phyloP scores from a whole-genome alignment of 2,888 invertebrate genomes.

The Synergus japonicus region DNA sequence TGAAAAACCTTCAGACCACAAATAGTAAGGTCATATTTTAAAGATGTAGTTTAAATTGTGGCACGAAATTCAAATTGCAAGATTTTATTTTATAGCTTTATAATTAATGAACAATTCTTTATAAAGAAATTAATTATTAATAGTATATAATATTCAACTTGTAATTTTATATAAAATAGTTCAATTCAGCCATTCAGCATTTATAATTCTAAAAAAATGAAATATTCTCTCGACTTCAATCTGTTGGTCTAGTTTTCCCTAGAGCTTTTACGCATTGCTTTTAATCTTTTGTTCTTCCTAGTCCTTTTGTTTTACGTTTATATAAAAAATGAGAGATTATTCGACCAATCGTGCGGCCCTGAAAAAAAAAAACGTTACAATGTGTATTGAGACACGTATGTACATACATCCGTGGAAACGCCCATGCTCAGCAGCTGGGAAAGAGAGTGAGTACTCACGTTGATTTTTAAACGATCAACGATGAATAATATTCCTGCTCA shows the following conservation, averaged over 20 bases:
- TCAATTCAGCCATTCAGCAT: not conserved
- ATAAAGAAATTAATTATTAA: no score
- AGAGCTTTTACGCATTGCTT: no score
- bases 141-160: no score
- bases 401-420: conserved; percentile 56
- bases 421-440: conserved; percentile 49
- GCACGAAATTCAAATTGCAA: no score
- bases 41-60: no score
- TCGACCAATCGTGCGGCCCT: conserved; percentile 18
- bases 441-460: conserved; percentile 47
- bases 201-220: not conserved
- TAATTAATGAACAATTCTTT: no score
- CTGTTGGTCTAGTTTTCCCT: not conserved
- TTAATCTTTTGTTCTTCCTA: not conserved
- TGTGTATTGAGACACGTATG: conserved; percentile 46
- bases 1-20: no score
- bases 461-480: conserved; percentile 61
- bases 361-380: not conserved
- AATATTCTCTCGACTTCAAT: not conserved
- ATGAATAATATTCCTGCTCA: conserved; percentile 37
- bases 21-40: not conserved
- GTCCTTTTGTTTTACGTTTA: not conserved
- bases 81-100: no score
- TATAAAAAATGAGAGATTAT: not conserved
- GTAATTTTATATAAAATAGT: no score